Evolutionary conservation across 2,113 vertebrate genomes (phyloP).

Genomic region (Cyphomyrus plagiostoma): DNA sequence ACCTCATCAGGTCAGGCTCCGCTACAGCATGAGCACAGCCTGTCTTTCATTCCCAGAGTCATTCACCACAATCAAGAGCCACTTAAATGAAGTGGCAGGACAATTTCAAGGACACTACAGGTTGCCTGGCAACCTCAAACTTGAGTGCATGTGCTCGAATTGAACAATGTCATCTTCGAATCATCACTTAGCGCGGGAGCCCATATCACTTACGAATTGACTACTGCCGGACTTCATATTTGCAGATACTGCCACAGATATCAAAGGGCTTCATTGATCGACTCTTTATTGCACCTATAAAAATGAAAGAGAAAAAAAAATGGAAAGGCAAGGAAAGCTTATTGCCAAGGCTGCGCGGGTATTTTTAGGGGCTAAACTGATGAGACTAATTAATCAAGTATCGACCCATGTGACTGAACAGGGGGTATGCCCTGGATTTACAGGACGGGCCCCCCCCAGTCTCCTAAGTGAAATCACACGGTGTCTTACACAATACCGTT

Average conservation of each 20-base stretch:
- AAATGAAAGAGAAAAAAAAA: background rate
- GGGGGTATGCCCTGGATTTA: background rate
- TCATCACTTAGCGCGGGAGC: constrained; percentile 16
- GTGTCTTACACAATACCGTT: background rate
- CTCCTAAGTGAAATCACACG: background rate
- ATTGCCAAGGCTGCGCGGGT: background rate
- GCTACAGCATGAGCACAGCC: background rate
- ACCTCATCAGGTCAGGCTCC: background rate
- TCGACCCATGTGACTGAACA: constrained; percentile 5
- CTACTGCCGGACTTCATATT: constrained; percentile 26
- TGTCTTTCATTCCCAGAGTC: constrained; percentile 38
- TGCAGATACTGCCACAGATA: background rate
- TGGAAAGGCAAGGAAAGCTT: background rate
- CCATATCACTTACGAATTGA: constrained; percentile 18
- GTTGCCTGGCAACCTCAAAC: constrained; percentile 44
- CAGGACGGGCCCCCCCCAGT: background rate
- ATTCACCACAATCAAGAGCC: constrained; percentile 53
- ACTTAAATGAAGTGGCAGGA: constrained; percentile 47
- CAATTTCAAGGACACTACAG: constrained; percentile 33
- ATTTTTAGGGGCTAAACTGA: constrained; percentile 1
- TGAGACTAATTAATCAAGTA: constrained; percentile 15
- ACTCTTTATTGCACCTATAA: background rate
- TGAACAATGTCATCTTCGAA: constrained; percentile 34
- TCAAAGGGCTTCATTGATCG: background rate
- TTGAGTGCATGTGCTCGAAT: constrained; percentile 35